Evolutionary conservation across 2,797 vertebrate species (phyloP).

Genomic region (Erpetoichthys calabaricus): DNA sequence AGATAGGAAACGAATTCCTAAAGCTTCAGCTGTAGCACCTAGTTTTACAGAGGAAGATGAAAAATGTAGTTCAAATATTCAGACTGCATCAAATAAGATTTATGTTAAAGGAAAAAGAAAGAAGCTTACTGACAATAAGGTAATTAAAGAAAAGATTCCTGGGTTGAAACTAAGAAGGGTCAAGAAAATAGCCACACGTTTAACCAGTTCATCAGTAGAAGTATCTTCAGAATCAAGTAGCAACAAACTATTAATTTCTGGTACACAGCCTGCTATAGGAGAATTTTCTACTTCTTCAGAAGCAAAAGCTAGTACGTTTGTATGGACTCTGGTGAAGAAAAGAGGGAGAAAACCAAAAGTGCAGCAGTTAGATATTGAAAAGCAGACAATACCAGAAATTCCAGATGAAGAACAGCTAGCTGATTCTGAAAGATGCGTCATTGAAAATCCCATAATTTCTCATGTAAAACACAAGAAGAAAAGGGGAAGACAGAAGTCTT

Average conservation of each 20-base stretch:
- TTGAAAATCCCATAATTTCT: slow-evolving; percentile 19
- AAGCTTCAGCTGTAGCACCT: too few relatives aligned
- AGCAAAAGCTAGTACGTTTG: slow-evolving; percentile 55
- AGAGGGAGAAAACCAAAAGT: slow-evolving; percentile 22
- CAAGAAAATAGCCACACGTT: slow-evolving; percentile 46
- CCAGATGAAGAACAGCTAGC: slow-evolving; percentile 23
- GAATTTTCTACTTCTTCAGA: slow-evolving; percentile 22
- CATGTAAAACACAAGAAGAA: background rate
- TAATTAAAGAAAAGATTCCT: too few relatives aligned
- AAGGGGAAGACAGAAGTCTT: background rate
- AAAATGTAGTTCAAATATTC: too few relatives aligned
- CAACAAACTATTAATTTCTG: too few relatives aligned
- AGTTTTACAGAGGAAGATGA: too few relatives aligned
- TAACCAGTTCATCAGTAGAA: slow-evolving; percentile 28
- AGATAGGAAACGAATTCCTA: too few relatives aligned
- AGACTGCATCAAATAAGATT: too few relatives aligned
- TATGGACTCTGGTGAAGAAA: slow-evolving; percentile 46
- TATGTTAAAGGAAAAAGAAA: too few relatives aligned
- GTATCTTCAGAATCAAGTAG: too few relatives aligned
- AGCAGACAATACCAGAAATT: slow-evolving; percentile 15
- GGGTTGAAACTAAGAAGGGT: slow-evolving; percentile 48
- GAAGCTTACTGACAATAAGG: too few relatives aligned
- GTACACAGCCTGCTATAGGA: slow-evolving; percentile 30
- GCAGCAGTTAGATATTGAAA: background rate
- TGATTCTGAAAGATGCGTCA: slow-evolving; percentile 19